Conservation (phyloP, 2,113 vertebrate genomes). For the Saguinus imperator region DNA sequence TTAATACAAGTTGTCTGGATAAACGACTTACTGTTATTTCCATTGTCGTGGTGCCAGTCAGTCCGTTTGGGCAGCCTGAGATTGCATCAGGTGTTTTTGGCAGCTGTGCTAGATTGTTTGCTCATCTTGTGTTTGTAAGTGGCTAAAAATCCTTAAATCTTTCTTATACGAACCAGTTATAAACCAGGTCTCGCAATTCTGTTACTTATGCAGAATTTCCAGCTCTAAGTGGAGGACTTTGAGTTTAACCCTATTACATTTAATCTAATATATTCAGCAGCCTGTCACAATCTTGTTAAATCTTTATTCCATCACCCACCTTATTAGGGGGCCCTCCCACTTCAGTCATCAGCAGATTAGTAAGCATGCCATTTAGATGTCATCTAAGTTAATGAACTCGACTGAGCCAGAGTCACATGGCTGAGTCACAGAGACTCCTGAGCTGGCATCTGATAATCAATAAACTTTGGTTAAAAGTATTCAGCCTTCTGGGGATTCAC, state of each 20-base stretch:
- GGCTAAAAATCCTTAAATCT: neutral
- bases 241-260: constrained; percentile 11
- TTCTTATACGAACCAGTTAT: neutral
- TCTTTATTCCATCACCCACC: neutral
- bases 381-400: constrained; percentile 28
- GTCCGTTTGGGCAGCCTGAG: neutral
- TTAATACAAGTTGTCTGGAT: fast-evolving
- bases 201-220: neutral
- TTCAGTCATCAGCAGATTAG: constrained; percentile 23
- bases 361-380: constrained; percentile 12
- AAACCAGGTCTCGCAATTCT: constrained; percentile 1
- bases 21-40: no score
- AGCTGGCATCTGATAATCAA: neutral
- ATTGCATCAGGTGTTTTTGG: neutral
- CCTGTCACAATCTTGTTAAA: constrained; percentile 50
- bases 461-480: neutral
- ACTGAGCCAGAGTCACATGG: neutral
- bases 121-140: neutral
- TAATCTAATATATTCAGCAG: constrained; percentile 24
- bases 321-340: neutral
- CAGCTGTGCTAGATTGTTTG: neutral
- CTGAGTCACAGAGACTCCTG: neutral
- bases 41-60: neutral
- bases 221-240: neutral
- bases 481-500: neutral